Percentiles rank a stretch among this genome's conserved stretches.
Conservation (phyloP, 2,797 vertebrate genomes). For the Bucorvus abyssinicus region DNA sequence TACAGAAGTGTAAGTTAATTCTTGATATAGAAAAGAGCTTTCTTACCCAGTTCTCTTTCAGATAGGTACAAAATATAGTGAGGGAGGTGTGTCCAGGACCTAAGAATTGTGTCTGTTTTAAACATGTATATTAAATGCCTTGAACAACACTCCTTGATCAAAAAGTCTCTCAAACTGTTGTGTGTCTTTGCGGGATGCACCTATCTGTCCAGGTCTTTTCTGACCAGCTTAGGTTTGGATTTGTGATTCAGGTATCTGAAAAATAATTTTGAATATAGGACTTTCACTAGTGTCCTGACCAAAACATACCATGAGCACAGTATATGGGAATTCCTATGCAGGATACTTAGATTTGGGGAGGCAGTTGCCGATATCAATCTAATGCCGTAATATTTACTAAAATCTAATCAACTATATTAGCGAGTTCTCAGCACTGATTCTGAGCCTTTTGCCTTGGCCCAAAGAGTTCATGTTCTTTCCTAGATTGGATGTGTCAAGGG, state of each 20-base stretch:
- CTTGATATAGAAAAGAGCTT: not conserved
- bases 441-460: not conserved
- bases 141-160: not conserved
- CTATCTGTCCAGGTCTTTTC: not conserved
- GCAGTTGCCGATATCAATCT: not conserved
- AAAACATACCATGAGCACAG: not conserved
- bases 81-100: not conserved
- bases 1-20: not conserved
- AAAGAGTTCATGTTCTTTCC: not conserved
- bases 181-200: not conserved
- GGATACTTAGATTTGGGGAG: not conserved
- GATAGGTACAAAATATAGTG: not conserved
- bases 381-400: not conserved
- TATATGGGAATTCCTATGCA: not conserved
- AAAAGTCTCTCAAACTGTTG: not conserved
- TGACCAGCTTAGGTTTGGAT: not conserved
- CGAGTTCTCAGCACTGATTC: not conserved
- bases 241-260: not conserved
- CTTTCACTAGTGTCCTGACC: not conserved
- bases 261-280: not conserved
- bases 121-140: not conserved
- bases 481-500: not conserved
- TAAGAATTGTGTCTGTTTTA: not conserved
- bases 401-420: not conserved
- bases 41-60: not conserved